Evolutionary conservation across 2,888 invertebrate species (phyloP).

Genomic region (Sclerodermus sp.): DNA sequence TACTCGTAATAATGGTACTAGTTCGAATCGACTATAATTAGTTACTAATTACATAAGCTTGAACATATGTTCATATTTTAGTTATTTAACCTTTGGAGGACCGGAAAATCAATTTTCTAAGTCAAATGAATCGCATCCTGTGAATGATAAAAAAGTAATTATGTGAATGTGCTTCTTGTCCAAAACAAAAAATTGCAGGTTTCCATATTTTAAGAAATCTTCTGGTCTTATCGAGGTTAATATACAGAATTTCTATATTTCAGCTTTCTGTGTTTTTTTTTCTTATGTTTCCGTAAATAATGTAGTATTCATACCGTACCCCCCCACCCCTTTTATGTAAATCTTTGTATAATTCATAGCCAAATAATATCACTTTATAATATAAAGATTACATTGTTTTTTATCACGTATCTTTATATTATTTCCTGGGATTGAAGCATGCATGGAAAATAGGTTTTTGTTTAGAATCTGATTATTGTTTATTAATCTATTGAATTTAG

Average conservation of each 20-base stretch:
- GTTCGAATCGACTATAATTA: not conserved
- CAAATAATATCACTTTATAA: constrained; percentile 20
- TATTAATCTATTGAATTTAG: too few relatives aligned
- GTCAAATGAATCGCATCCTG: too few relatives aligned
- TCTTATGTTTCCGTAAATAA: constrained; percentile 25
- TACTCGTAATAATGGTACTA: constrained; percentile 11
- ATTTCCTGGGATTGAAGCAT: constrained; percentile 32
- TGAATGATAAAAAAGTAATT: too few relatives aligned
- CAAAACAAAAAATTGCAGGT: too few relatives aligned
- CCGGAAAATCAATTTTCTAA: too few relatives aligned
- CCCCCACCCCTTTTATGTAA: constrained; percentile 23
- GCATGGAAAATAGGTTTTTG: constrained; percentile 32
- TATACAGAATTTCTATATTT: constrained; percentile 10
- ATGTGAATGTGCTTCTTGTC: too few relatives aligned
- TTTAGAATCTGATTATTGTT: constrained; percentile 5
- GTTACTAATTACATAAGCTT: too few relatives aligned
- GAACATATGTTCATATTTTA: too few relatives aligned
- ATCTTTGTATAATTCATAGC: constrained; percentile 18
- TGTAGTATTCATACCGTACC: constrained; percentile 20
- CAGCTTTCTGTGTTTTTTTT: constrained; percentile 13
- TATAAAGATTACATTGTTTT: constrained; percentile 5
- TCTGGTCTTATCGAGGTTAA: not conserved
- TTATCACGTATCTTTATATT: constrained; percentile 23
- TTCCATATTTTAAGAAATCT: too few relatives aligned
- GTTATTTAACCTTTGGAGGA: too few relatives aligned